phyloP scores from a whole-genome alignment of 2,888 invertebrate genomes.

The Tuta absoluta region DNA sequence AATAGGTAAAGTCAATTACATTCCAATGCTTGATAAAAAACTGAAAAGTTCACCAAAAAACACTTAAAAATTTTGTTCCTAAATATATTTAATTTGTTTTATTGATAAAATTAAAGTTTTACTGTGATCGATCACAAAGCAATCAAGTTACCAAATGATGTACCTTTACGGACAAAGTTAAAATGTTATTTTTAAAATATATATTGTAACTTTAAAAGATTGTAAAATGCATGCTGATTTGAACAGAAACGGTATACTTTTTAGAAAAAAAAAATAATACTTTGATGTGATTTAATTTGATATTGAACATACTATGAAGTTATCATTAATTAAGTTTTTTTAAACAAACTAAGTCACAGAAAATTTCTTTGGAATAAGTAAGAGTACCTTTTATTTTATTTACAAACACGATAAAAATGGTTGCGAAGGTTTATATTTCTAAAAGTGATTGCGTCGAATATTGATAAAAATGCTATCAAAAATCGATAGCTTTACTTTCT shows the following conservation, averaged over 20 bases:
- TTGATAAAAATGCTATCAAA: too few species aligned
- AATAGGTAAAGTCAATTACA: slow-evolving; percentile 11
- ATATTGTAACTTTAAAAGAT: slow-evolving; percentile 9
- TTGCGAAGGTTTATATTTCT: too few species aligned
- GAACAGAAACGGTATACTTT: neutral
- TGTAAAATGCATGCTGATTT: neutral
- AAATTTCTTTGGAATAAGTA: too few species aligned
- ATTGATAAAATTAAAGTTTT: slow-evolving; percentile 2
- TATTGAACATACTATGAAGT: too few species aligned
- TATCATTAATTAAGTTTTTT: too few species aligned
- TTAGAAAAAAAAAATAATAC: neutral
- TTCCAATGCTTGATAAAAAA: neutral
- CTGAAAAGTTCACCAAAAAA: neutral
- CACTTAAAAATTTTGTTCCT: neutral
- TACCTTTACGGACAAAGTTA: slow-evolving; percentile 15
- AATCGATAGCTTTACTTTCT: neutral
- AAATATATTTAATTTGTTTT: neutral
- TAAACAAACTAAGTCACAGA: too few species aligned
- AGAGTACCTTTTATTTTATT: too few species aligned
- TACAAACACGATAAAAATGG: too few species aligned
- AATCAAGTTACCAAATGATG: slow-evolving; percentile 29
- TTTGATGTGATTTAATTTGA: too few species aligned
- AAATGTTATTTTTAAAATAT: slow-evolving; percentile 3
- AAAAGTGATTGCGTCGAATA: too few species aligned
- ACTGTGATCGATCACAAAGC: slow-evolving; percentile 29